A percentile compares a stretch with the other conserved stretches of the same genome.
These are phyloP conservation scores for Cantharis rustica DNA, from an alignment of 2,888 invertebrate genomes.

Conservation along the genomic window DNA sequence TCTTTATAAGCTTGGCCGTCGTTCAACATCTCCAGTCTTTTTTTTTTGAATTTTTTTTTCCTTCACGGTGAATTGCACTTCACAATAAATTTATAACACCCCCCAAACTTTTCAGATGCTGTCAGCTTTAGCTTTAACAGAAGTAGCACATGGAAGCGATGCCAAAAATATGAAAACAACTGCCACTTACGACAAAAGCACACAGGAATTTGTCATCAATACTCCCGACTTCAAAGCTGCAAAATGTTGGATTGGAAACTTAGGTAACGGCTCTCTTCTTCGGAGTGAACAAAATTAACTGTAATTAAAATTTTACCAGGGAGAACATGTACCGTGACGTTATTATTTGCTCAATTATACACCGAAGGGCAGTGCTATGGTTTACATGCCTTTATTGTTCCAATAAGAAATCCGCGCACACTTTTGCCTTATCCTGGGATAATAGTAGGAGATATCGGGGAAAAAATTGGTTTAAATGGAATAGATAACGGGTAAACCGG, in stretches of 20 bases:
- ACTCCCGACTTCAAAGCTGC: slow-evolving; percentile 94
- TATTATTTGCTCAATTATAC: slow-evolving; percentile 88
- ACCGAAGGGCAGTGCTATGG: slow-evolving; percentile 82
- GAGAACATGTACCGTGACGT: slow-evolving; percentile 82
- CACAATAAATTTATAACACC: too few species aligned
- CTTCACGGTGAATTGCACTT: too few species aligned
- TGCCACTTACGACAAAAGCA: slow-evolving; percentile 80
- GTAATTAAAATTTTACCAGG: slow-evolving; percentile 48
- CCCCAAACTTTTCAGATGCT: slow-evolving; percentile 59
- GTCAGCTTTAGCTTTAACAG: slow-evolving; percentile 89
- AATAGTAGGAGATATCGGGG: slow-evolving; percentile 89
- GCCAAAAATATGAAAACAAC: slow-evolving; percentile 89
- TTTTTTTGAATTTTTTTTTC: too few species aligned
- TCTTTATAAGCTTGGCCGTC: too few species aligned
- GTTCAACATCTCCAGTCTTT: too few species aligned
- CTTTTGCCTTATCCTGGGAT: slow-evolving; percentile 81
- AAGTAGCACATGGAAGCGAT: slow-evolving; percentile 94
- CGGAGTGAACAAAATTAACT: not conserved
- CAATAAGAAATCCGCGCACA: slow-evolving; percentile 78
- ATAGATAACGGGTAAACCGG: slow-evolving; percentile 83
- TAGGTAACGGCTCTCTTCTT: slow-evolving; percentile 62
- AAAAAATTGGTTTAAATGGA: slow-evolving; percentile 89
- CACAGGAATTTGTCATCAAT: slow-evolving; percentile 83
- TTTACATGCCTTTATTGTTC: slow-evolving; percentile 87
- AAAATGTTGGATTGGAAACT: slow-evolving; percentile 96